Evolutionary conservation across 2,113 vertebrate species (phyloP), one percentile per base, ranked within the genome.

Genomic region (Anhinga rufa): DNA sequence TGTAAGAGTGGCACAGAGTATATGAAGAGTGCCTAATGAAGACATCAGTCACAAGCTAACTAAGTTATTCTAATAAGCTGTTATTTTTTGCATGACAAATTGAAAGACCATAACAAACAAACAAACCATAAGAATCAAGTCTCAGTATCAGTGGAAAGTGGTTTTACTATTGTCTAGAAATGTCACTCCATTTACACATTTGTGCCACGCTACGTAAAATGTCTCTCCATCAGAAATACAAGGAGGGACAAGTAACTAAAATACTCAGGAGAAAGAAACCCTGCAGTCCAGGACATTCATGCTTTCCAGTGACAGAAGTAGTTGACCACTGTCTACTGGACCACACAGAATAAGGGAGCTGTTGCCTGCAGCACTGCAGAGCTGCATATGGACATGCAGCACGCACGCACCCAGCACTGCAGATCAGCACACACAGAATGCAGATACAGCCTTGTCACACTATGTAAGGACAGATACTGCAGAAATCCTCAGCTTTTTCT

Each of bases 341-440:
- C 12, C 0, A 0, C 15, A 8, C 6, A 24, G 32, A 57, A 21
- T 17, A 74, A 11, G 54, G 69, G 38, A 92, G 90, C 42, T 26
- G 62, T 9, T 79, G 72, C 57, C 83, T 75, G 78, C 75, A 90
- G 69, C 74, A 79, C 82, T 78, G 90, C 92, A 95, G 94, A 94
- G 66, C 62, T 81, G 78, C 48, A 32, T 3, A 49, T 3, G 1
- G 58, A 55, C 60, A 69, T 9, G 54, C 89, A 93, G 86, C 44
- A 32, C 3, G 2, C 80, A 88, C 85, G 48, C 78, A 16, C 68
- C 26, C 58, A 80, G 88, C 75, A 93, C 64, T 86, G 92, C 87
- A 96, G 91, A 94, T 15, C 42, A 57, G 54, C 78, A 58, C 52
- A 44, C 29, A 12, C 3, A 4, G 49, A 75, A 79, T 18, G 71